Conservation (phyloP, 1,140 invertebrate genomes). For the Apis laboriosa region DNA sequence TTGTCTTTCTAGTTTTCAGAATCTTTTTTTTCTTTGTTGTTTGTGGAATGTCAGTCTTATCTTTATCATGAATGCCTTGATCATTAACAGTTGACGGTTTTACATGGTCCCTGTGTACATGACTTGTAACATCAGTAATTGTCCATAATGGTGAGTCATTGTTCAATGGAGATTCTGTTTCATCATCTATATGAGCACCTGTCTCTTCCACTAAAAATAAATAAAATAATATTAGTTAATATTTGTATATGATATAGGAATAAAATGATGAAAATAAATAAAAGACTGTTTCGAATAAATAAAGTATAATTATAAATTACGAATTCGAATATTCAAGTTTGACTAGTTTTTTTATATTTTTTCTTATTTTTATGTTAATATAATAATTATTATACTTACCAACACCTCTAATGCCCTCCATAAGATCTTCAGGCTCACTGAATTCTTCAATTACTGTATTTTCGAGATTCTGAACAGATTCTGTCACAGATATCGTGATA, state of each 20-base stretch:
- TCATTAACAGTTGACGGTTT: slow-evolving; percentile 68
- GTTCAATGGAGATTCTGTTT: slow-evolving; percentile 74
- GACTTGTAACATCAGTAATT: slow-evolving; percentile 69
- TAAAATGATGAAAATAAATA: too few species aligned
- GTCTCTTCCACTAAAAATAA: slow-evolving; percentile 76
- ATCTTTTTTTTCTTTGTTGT: slow-evolving; percentile 75
- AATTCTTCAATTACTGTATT: slow-evolving; percentile 84
- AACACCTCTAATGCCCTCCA: slow-evolving; percentile 89
- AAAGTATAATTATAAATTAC: background rate
- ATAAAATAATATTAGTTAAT: background rate
- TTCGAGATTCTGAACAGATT: slow-evolving; percentile 69
- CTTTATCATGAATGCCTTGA: slow-evolving; percentile 71
- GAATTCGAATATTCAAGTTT: background rate
- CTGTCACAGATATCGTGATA: slow-evolving; percentile 70
- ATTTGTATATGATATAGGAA: background rate
- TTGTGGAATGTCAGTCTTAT: slow-evolving; percentile 75
- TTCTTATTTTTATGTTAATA: background rate
- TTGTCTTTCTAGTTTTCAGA: slow-evolving; percentile 69
- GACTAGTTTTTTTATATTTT: too few species aligned
- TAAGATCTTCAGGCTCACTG: slow-evolving; percentile 90
- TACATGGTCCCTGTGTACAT: slow-evolving; percentile 75
- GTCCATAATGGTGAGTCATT: slow-evolving; percentile 72
- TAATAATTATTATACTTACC: slow-evolving; percentile 73
- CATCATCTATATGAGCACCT: slow-evolving; percentile 78
- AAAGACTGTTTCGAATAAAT: too few species aligned